phyloP scores from a whole-genome alignment of 2,797 vertebrate species.

The Takifugu ocellatus region DNA sequence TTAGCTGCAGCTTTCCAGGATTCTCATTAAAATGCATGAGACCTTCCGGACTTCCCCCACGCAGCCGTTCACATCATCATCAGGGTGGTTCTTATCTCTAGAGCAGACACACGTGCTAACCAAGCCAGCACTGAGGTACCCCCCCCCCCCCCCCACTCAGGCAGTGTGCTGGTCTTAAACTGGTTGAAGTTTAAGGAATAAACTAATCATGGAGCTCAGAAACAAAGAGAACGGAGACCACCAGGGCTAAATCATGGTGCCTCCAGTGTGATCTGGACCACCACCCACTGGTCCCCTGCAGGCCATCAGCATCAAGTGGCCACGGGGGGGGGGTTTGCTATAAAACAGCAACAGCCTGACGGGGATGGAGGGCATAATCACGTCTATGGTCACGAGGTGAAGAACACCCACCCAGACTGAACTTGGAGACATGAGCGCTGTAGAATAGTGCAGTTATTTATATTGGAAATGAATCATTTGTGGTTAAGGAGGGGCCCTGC shows the following conservation, averaged over 20 bases:
- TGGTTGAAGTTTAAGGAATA: neutral
- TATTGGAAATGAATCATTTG: too few species aligned
- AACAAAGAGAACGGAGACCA: neutral
- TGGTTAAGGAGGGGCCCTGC: too few species aligned
- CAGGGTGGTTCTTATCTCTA: conserved; percentile 65
- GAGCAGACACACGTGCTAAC: conserved; percentile 62
- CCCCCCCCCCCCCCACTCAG: neutral
- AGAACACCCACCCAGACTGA: too few species aligned
- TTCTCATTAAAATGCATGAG: conserved; percentile 72
- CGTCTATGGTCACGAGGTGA: too few species aligned
- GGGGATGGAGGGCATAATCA: too few species aligned
- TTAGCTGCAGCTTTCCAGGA: conserved; percentile 50
- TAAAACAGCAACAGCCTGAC: too few species aligned
- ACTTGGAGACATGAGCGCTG: too few species aligned
- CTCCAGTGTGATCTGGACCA: neutral
- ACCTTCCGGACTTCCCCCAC: conserved; percentile 44
- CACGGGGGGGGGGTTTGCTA: too few species aligned
- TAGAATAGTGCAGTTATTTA: too few species aligned
- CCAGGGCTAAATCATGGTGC: neutral
- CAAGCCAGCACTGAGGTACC: conserved; percentile 16
- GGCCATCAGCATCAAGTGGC: too few species aligned
- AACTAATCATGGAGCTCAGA: neutral
- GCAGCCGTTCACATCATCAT: conserved; percentile 53
- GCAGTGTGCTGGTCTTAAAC: neutral
- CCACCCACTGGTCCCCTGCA: too few species aligned